These are phyloP conservation scores for Sarcophilus harrisii DNA, from an alignment of 2,797 vertebrate genomes.

Conservation along the genomic window DNA sequence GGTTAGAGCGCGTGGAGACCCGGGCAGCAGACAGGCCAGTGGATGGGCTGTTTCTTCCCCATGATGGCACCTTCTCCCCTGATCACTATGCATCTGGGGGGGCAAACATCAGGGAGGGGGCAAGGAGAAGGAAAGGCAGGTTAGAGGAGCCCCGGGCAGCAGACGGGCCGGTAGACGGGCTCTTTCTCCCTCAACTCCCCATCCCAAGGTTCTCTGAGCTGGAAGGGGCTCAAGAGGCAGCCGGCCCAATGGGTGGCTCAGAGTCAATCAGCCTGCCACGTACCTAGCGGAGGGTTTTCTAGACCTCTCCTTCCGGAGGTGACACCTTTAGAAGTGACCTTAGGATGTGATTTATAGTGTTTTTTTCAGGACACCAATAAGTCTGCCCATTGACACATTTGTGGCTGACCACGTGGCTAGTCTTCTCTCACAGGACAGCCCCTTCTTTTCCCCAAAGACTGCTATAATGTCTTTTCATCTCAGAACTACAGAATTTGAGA, in stretches of 20 bases:
- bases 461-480: background rate
- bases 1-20: background rate
- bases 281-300: background rate
- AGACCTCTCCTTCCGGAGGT: background rate
- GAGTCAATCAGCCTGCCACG: too few species aligned
- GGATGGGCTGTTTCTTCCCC: background rate
- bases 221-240: background rate
- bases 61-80: slow-evolving; percentile 98
- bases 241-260: too few species aligned
- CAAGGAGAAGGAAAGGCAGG: background rate
- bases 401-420: background rate
- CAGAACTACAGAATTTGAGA: background rate
- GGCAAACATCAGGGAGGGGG: background rate
- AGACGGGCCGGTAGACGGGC: too few species aligned
- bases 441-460: background rate
- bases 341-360: background rate
- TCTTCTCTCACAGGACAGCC: background rate
- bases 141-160: background rate
- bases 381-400: background rate
- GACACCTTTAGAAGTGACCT: background rate
- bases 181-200: background rate
- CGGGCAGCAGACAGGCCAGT: too few species aligned
- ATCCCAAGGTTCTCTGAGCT: background rate
- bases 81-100: slow-evolving; percentile 95
- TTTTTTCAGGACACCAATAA: too few species aligned